These are phyloP conservation scores for Garra rufa DNA, from an alignment of 2,113 vertebrate species.

Conservation along the genomic window DNA sequence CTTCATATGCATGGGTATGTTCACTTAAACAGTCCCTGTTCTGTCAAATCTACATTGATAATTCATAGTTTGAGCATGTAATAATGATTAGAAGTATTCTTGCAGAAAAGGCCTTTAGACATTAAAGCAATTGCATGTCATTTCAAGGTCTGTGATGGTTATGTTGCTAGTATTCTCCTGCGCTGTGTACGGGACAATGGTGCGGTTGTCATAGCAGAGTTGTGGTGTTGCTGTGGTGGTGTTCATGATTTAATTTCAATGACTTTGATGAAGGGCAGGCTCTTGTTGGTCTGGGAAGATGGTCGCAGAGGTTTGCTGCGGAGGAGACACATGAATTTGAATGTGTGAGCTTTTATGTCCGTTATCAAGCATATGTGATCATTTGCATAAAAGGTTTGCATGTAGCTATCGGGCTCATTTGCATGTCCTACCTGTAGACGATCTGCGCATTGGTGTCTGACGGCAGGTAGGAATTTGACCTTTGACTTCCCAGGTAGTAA, in stretches of 20 bases:
- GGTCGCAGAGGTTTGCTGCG: constrained; percentile 79
- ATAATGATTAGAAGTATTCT: neutral
- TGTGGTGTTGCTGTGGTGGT: neutral
- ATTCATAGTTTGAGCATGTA: neutral
- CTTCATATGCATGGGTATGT: neutral
- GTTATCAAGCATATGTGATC: neutral
- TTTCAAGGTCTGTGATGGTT: neutral
- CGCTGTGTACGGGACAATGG: neutral
- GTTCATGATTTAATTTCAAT: constrained; percentile 85
- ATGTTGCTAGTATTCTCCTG: neutral
- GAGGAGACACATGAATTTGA: constrained; percentile 25
- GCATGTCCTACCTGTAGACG: constrained; percentile 79
- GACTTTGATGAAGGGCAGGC: constrained; percentile 88
- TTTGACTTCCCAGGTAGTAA: constrained; percentile 84
- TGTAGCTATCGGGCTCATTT: neutral
- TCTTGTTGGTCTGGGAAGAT: constrained; percentile 78
- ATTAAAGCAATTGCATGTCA: neutral
- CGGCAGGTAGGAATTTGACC: constrained; percentile 73
- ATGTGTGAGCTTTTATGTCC: neutral
- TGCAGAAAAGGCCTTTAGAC: neutral
- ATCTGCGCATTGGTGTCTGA: constrained; percentile 79
- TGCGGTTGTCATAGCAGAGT: neutral
- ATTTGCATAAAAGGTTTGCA: neutral
- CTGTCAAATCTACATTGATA: constrained; percentile 13
- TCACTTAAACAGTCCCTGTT: neutral